Evolutionary conservation across 2,797 vertebrate genomes (phyloP).

Genomic region (Microctenopoma steveboyesi): DNA sequence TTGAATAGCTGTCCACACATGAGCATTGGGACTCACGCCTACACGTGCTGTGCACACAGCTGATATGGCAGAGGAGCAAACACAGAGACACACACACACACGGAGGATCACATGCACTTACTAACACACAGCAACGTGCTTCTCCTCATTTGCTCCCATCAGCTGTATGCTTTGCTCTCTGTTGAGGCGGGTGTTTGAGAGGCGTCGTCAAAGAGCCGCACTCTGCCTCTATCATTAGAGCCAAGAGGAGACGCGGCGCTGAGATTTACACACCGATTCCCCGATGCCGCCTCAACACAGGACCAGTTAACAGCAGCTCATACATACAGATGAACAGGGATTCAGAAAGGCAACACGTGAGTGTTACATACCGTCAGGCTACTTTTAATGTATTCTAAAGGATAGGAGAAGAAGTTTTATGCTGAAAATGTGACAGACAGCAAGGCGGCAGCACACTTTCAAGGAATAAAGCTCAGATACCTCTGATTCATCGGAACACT

Average conservation of each 20-base stretch:
- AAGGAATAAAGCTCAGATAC: background rate
- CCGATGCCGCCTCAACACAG: slow-evolving; percentile 46
- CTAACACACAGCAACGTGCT: slow-evolving; percentile 7
- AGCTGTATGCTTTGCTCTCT: slow-evolving; percentile 23
- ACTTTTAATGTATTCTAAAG: slow-evolving; percentile 31
- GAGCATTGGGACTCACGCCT: slow-evolving; percentile 33
- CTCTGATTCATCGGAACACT: background rate
- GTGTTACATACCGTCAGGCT: slow-evolving; percentile 30
- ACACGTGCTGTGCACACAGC: slow-evolving; percentile 10
- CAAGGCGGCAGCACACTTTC: background rate
- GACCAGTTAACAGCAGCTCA: slow-evolving; percentile 61
- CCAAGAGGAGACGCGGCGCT: slow-evolving; percentile 46
- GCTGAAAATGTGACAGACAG: background rate
- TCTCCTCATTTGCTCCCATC: slow-evolving; percentile 43
- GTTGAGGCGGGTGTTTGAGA: slow-evolving; percentile 47
- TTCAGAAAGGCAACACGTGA: slow-evolving; percentile 19
- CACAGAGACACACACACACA: slow-evolving; percentile 1
- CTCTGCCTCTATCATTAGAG: slow-evolving; percentile 60
- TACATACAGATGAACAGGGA: slow-evolving; percentile 60
- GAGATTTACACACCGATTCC: slow-evolving; percentile 60
- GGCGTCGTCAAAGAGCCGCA: slow-evolving; percentile 53
- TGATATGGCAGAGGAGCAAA: slow-evolving; percentile 16
- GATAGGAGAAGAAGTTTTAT: slow-evolving; percentile 3
- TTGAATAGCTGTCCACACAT: slow-evolving; percentile 45
- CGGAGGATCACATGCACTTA: background rate